phyloP scores from a whole-genome alignment of 2,113 vertebrate genomes.

The Cottus gobio region DNA sequence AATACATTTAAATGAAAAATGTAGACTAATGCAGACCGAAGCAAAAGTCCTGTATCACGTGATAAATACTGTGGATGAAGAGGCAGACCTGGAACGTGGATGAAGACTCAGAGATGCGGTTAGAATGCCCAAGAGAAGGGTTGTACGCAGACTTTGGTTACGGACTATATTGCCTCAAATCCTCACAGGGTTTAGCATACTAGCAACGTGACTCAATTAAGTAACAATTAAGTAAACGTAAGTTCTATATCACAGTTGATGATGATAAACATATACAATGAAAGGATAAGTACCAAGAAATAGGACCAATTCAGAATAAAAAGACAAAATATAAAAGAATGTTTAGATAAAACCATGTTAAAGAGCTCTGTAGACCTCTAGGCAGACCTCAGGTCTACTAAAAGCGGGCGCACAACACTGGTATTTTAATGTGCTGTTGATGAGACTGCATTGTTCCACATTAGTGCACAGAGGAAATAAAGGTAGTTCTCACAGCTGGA shows the following conservation, averaged over 20 bases:
- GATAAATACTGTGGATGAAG: neutral
- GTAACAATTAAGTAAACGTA: neutral
- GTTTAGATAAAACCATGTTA: neutral
- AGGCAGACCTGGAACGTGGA: neutral
- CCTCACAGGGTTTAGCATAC: neutral
- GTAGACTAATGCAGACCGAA: neutral
- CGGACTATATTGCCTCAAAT: neutral
- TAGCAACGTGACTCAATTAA: neutral
- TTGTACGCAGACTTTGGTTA: neutral
- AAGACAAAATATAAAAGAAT: neutral
- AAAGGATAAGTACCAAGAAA: neutral
- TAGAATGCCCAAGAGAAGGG: neutral
- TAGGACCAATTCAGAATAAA: neutral
- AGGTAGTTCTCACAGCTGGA: neutral
- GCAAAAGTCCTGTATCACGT: neutral
- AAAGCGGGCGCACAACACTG: neutral
- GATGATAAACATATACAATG: neutral
- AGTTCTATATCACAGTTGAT: neutral
- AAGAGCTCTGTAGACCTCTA: neutral
- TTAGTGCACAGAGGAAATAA: neutral
- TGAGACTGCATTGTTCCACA: neutral
- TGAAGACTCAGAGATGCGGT: neutral
- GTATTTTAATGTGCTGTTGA: neutral
- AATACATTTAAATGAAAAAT: neutral
- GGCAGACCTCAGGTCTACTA: neutral